Evolutionary conservation across 23 tunicate species (phyloP), one percentile per base, ranked within the genome.

Genomic region (Styela clava): DNA sequence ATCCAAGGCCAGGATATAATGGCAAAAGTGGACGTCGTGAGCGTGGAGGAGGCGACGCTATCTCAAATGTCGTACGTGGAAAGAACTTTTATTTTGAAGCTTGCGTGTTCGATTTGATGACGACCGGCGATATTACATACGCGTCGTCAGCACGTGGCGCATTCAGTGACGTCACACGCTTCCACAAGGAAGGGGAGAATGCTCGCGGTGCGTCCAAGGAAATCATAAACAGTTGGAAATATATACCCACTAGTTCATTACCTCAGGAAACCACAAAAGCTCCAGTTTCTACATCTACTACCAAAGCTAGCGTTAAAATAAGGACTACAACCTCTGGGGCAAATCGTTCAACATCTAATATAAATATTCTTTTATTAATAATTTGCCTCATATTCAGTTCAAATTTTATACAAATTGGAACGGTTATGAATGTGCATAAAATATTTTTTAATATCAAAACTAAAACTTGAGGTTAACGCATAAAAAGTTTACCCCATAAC

Each of bases 41-140:
- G 2, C 51, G 37, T 3, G 27, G 20, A 2, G 51, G 64, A 19
- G 52, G 29, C 20, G 27, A 31, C 67, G 33, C 24, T 27, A 27
- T 32, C 23, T 26, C 34, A 27, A 44, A 44, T 12, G 35, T 71
- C 5, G 29, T 22, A 2, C 81, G 81, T 0, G 81, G 81, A 20
- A 28, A 63, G 16, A 92, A 92, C 83, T 92, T 92, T 69, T 92
- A 92, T 44, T 92, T 92, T 83, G 92, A 92, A 25, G 91, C 97
- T 33, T 92, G 97, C 85, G 97, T 92, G 30, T 92, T 92, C 68
- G 97, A 92, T 64, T 82, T 92, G 19, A 79, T 87, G 63, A 92
- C 88, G 52, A 87, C 97, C 0, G 97, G 97, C 3, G 92, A 92
- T 76, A 72, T 79, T 61, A 63, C 79, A 31, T 87, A 88, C 33